phyloP scores from a whole-genome alignment of 1,140 invertebrate genomes.

The Bradysia coprophila region DNA sequence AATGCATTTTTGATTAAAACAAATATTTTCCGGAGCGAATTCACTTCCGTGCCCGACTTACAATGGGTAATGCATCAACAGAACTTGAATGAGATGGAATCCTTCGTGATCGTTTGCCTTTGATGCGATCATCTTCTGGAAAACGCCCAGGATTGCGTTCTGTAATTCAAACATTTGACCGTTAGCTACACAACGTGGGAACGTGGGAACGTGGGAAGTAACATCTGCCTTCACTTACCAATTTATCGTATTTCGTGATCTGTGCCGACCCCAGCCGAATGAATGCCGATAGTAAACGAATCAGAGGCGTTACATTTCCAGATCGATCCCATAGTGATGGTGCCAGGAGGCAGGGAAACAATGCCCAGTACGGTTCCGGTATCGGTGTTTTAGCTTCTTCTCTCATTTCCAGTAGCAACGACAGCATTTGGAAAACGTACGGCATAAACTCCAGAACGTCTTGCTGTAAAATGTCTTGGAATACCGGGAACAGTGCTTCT shows the following conservation, averaged over 20 bases:
- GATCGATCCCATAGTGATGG: conserved; percentile 83
- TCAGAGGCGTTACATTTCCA: conserved; percentile 82
- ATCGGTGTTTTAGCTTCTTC: conserved; percentile 27
- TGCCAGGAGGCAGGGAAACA: conserved; percentile 74
- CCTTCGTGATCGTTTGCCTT: conserved; percentile 94
- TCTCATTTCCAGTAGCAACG: conserved; percentile 74
- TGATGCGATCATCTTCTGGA: conserved; percentile 90
- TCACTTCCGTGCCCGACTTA: conserved; percentile 12
- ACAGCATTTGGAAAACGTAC: conserved; percentile 93
- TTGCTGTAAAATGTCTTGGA: conserved; percentile 81
- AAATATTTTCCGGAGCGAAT: background rate
- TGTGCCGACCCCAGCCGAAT: conserved; percentile 53
- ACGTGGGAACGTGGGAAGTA: background rate
- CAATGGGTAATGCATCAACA: conserved; percentile 52
- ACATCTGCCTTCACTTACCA: conserved; percentile 26
- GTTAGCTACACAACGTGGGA: background rate
- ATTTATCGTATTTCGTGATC: conserved; percentile 47
- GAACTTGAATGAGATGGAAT: conserved; percentile 72
- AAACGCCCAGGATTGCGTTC: conserved; percentile 79
- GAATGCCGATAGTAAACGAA: conserved; percentile 72
- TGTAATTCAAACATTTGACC: conserved; percentile 24
- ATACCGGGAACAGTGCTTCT: conserved; percentile 76
- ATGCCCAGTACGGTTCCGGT: conserved; percentile 66
- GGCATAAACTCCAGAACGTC: conserved; percentile 96
- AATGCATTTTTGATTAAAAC: conserved; percentile 13